These are phyloP conservation scores for Trachops cirrhosus DNA, from an alignment of 2,797 vertebrate species.

Conservation along the genomic window DNA sequence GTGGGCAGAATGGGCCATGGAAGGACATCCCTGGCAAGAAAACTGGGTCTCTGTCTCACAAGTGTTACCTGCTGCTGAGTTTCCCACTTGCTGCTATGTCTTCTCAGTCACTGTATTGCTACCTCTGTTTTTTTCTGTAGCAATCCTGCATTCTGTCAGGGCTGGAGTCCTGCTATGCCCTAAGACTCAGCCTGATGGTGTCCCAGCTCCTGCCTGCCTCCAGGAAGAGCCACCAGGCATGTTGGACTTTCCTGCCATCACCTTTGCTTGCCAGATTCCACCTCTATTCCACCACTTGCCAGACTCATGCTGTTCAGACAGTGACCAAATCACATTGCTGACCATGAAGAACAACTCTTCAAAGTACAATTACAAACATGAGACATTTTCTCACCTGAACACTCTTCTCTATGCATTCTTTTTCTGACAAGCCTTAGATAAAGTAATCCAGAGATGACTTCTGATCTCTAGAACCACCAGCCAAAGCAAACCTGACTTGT, in stretches of 20 bases:
- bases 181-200: not conserved
- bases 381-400: not conserved
- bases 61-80: not conserved
- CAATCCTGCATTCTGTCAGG: not conserved
- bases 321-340: not conserved
- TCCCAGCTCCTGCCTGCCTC: not conserved
- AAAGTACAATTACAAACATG: not conserved
- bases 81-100: not conserved
- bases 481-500: not conserved
- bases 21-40: not conserved
- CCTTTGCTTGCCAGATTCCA: not conserved
- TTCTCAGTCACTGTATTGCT: not conserved
- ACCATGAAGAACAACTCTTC: not conserved
- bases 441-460: not conserved
- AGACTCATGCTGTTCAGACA: not conserved
- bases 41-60: not conserved
- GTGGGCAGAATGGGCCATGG: not conserved
- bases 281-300: not conserved
- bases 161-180: not conserved
- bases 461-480: not conserved
- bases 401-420: not conserved
- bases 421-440: not conserved
- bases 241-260: not conserved
- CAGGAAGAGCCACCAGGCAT: not conserved
- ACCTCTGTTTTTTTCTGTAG: not conserved